Evolutionary conservation across 2,113 vertebrate genomes (phyloP).

Genomic region (Nicator chloris): DNA sequence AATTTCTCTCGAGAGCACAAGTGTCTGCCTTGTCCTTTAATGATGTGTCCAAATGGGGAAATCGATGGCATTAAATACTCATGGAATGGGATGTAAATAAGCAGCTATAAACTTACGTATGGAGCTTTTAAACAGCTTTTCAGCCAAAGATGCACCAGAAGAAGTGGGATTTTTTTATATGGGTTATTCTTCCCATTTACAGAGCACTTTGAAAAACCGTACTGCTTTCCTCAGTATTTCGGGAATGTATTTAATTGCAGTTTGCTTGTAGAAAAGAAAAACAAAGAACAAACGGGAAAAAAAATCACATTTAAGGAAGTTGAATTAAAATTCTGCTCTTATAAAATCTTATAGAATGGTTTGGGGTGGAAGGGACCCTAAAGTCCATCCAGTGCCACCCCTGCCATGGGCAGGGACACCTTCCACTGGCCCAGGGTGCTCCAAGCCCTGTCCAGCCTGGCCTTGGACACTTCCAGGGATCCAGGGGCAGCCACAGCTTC

Average conservation of each 20-base stretch:
- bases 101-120: neutral
- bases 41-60: slow-evolving; percentile 1
- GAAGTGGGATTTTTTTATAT: neutral
- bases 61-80: slow-evolving; percentile 42
- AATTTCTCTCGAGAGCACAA: neutral
- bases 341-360: neutral
- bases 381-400: accelerated
- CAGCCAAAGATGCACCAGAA: neutral
- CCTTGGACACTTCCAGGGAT: neutral
- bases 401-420: neutral
- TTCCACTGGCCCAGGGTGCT: accelerated
- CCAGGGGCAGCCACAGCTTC: neutral
- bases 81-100: neutral
- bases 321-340: neutral
- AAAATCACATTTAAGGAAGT: neutral
- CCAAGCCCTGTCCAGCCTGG: accelerated
- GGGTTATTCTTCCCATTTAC: neutral
- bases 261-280: neutral
- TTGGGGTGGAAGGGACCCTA: neutral
- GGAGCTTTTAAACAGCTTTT: neutral
- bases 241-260: neutral
- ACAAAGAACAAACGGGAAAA: neutral
- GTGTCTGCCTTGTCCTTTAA: slow-evolving; percentile 11
- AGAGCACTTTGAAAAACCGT: neutral
- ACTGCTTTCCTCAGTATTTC: neutral